Base-by-base conservation (phyloP, 2,113 vertebrate species). In the Lepisosteus osseus region DNA sequence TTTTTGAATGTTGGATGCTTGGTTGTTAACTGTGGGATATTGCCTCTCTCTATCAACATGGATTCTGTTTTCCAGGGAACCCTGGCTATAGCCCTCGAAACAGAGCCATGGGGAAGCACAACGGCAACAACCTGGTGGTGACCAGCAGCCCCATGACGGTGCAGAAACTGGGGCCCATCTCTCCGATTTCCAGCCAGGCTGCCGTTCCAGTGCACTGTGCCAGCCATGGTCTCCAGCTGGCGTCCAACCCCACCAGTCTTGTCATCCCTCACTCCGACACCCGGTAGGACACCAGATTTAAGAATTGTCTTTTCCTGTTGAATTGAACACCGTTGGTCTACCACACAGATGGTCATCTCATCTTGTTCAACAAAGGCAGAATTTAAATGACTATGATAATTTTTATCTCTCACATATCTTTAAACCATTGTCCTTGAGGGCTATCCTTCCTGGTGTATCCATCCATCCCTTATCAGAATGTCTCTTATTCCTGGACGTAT, bases 111-210 rank as follows among this genome's bases (percentile, higher is more conserved):
- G 92, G 91, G 84, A 93, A 92, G 86, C 80, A 81, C 80, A 92
- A 86, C 68, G 76, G 85, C 81, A 86, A 79, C 82, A 92, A 91
- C 83, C 84, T 92, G 79, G 82, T 91, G 83, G 85, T 92, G 81
- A 91, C 91, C 81, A 92, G 83, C 80, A 90, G 81, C 78, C 90
- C 92, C 69, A 86, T 94, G 86, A 86, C 92, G 78, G 83, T 94
- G 82, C 89, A 92, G 54, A 86, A 88, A 76, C 84, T 90, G 81
- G 83, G 83, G 82, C 86, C 87, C 76, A 79, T 82, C 72, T 89
- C 88, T 77, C 76, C 88, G 85, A 75, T 85, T 74, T 76, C 78
- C 71, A 80, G 83, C 79, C 92, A 90, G 54, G 82, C 87, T 65
- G 84, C 85, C n/a, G 79, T 87, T 78, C 79, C 86, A 63, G 84